phyloP scores from a whole-genome alignment of 2,797 vertebrate species.

The Gymnothorax javanicus region DNA sequence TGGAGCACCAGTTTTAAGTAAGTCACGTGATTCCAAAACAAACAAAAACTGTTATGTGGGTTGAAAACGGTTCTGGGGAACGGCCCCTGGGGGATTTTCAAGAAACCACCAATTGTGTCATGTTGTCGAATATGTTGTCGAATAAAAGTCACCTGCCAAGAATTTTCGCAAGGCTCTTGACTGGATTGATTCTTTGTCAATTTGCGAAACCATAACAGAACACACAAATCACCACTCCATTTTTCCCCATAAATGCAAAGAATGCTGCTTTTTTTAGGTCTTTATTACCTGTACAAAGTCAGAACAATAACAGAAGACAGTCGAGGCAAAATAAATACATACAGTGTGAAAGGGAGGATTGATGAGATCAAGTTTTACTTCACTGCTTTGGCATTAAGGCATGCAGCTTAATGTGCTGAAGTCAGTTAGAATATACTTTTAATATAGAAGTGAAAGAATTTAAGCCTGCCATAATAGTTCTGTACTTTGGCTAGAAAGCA shows the following conservation, averaged over 20 bases:
- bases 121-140: too few species aligned
- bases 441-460: slow-evolving; percentile 61
- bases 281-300: slow-evolving; percentile 97
- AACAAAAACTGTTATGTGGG: too few species aligned
- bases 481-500: slow-evolving; percentile 77
- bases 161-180: too few species aligned
- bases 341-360: slow-evolving; percentile 45
- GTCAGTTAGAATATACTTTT: slow-evolving; percentile 67
- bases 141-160: too few species aligned
- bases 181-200: too few species aligned
- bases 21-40: too few species aligned
- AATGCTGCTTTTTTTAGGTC: slow-evolving; percentile 55
- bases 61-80: too few species aligned
- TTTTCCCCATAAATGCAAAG: slow-evolving; percentile 11
- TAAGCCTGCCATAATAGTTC: slow-evolving; percentile 69
- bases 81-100: too few species aligned
- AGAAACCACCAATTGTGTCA: too few species aligned
- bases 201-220: too few species aligned
- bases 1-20: too few species aligned
- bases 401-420: slow-evolving; percentile 69
- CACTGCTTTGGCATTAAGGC: slow-evolving; percentile 77
- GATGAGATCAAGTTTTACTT: slow-evolving; percentile 56
- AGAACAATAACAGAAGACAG: slow-evolving; percentile 83
- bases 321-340: slow-evolving; percentile 88
- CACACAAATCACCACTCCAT: slow-evolving; percentile 4